Conservation (phyloP, 2,113 vertebrate species). For the Toxostoma redivivum region DNA sequence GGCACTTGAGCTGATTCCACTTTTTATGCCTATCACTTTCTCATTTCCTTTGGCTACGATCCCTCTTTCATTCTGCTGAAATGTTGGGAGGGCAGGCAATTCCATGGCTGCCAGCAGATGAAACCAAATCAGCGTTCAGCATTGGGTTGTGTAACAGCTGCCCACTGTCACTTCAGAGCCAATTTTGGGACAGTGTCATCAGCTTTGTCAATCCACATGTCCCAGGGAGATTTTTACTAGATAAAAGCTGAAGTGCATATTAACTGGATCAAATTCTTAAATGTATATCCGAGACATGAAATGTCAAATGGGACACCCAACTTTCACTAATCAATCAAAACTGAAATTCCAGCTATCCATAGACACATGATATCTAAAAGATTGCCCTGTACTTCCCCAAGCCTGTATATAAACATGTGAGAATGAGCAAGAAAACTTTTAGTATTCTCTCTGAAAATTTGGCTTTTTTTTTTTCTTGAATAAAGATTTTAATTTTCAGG, state of each 20-base stretch:
- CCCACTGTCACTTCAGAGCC: background rate
- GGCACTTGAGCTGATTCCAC: background rate
- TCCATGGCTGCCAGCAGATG: conserved; percentile 10
- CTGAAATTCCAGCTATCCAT: background rate
- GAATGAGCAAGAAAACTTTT: background rate
- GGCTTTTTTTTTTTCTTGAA: too few relatives aligned
- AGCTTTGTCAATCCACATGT: conserved; percentile 20
- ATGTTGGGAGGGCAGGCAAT: conserved; percentile 9
- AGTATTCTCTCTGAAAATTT: background rate
- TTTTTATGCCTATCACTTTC: conserved; percentile 27
- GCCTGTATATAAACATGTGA: background rate
- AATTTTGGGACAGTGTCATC: conserved; percentile 28
- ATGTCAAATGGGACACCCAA: background rate
- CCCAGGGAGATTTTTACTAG: background rate
- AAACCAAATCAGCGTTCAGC: conserved; percentile 37
- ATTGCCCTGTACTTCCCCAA: rapidly evolving
- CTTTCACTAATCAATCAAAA: background rate
- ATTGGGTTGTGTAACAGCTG: conserved; percentile 37
- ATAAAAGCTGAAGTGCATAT: background rate
- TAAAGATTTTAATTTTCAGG: background rate
- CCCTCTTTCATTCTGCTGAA: conserved; percentile 17
- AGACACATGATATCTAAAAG: background rate
- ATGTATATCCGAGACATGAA: background rate
- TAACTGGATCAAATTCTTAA: conserved; percentile 28
- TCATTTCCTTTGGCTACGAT: conserved; percentile 44